Conservation (phyloP, 2,113 vertebrate genomes). For the Butastur rufipennis region DNA sequence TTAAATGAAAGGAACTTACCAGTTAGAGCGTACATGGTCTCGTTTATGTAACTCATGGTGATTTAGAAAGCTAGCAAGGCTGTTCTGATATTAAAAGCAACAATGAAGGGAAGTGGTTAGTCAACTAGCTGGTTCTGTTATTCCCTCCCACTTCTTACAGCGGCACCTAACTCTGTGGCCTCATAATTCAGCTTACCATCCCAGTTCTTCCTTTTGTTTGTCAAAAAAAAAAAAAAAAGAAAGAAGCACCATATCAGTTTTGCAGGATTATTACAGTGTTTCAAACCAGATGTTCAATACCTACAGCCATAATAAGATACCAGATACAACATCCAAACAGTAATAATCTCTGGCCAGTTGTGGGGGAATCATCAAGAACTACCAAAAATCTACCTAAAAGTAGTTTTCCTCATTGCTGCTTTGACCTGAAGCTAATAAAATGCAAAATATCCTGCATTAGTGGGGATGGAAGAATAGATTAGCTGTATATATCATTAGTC, state of each 20-base stretch:
- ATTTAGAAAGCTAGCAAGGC: conserved; percentile 61
- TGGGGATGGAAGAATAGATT: background rate
- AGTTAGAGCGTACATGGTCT: conserved; percentile 55
- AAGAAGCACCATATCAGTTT: rapidly evolving
- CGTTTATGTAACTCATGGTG: conserved; percentile 30
- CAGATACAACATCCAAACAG: background rate
- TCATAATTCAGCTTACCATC: conserved; percentile 26
- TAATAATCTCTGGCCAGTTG: background rate
- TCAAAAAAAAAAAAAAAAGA: background rate
- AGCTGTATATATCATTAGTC: background rate
- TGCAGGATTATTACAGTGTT: background rate
- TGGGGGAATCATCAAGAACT: too few species aligned
- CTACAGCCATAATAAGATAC: background rate
- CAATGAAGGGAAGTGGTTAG: conserved; percentile 82
- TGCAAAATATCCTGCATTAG: background rate
- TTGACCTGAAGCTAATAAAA: background rate
- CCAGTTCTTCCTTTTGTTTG: background rate
- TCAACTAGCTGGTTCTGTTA: conserved; percentile 72
- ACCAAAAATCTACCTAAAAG: background rate
- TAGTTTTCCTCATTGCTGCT: background rate
- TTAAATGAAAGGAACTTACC: conserved; percentile 74
- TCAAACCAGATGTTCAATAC: background rate
- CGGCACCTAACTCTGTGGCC: conserved; percentile 29
- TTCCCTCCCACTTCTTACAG: conserved; percentile 71
- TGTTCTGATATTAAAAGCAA: conserved; percentile 70